phyloP scores from a whole-genome alignment of 2,113 vertebrate species.

The Caloenas nicobarica region DNA sequence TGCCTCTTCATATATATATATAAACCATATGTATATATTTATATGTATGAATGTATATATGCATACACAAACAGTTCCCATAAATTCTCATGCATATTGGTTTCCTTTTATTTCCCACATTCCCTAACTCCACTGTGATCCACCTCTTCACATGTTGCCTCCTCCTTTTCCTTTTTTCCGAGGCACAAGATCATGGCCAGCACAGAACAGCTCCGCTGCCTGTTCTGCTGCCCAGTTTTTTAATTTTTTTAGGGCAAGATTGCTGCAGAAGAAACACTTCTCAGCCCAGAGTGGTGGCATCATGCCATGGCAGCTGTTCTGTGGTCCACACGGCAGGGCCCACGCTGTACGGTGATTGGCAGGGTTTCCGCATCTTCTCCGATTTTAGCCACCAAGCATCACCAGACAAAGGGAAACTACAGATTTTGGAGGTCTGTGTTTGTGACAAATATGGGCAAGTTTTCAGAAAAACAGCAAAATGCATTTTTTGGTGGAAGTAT shows the following conservation, averaged over 20 bases:
- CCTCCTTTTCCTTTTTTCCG: background rate
- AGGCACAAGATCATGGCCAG: background rate
- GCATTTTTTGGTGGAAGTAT: background rate
- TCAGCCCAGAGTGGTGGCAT: background rate
- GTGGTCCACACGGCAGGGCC: accelerated
- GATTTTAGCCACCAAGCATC: background rate
- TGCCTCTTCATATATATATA: background rate
- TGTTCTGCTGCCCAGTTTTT: background rate
- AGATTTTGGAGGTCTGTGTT: background rate
- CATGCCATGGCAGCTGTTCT: background rate
- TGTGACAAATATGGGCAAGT: background rate
- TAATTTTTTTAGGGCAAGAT: background rate
- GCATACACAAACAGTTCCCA: background rate
- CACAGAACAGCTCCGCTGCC: background rate
- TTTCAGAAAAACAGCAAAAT: background rate
- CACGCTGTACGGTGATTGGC: accelerated
- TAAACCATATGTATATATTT: background rate
- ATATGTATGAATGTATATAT: background rate
- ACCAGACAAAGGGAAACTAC: background rate
- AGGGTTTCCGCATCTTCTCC: background rate
- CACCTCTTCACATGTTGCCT: background rate
- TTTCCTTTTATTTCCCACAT: background rate
- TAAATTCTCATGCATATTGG: background rate
- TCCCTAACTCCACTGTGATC: background rate
- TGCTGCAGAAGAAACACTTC: background rate